These are phyloP conservation scores for Phocides pigmalion DNA, from an alignment of 1,140 invertebrate genomes.

Conservation along the genomic window DNA sequence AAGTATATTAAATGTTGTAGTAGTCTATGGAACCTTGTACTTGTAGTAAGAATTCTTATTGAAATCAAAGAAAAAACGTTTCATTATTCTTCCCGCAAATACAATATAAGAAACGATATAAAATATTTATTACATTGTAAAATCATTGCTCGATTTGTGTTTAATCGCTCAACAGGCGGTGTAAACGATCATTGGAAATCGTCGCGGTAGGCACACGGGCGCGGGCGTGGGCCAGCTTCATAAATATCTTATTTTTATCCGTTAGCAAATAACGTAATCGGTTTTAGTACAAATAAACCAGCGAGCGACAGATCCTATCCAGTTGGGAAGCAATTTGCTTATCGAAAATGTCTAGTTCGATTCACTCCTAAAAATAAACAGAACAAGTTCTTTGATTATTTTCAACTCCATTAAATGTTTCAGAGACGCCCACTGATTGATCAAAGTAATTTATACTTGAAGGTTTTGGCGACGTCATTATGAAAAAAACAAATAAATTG, in stretches of 20 bases:
- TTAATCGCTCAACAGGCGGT: no score
- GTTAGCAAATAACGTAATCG: slow-evolving; percentile 10
- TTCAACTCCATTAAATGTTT: slow-evolving; percentile 22
- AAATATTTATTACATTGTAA: no score
- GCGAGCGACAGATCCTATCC: not conserved
- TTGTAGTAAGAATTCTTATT: no score
- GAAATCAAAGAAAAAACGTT: no score
- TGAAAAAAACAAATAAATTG: slow-evolving; percentile 15
- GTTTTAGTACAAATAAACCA: slow-evolving; percentile 17
- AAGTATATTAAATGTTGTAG: no score
- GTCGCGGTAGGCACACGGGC: no score
- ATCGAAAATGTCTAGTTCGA: slow-evolving; percentile 8
- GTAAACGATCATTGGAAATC: no score
- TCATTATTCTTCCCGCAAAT: no score
- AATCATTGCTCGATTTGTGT: no score
- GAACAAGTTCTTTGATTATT: slow-evolving; percentile 20
- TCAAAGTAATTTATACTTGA: slow-evolving; percentile 22
- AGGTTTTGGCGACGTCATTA: slow-evolving; percentile 2
- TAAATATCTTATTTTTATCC: slow-evolving; percentile 1
- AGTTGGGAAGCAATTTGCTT: slow-evolving; percentile 26
- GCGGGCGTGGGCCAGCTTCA: no score
- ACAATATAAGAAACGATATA: no score
- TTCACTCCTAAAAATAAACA: slow-evolving; percentile 16
- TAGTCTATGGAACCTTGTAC: no score
- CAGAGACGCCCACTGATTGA: slow-evolving; percentile 3